These are phyloP conservation scores for Rhynchonycteris naso DNA, from an alignment of 2,797 vertebrate species.

Conservation along the genomic window DNA sequence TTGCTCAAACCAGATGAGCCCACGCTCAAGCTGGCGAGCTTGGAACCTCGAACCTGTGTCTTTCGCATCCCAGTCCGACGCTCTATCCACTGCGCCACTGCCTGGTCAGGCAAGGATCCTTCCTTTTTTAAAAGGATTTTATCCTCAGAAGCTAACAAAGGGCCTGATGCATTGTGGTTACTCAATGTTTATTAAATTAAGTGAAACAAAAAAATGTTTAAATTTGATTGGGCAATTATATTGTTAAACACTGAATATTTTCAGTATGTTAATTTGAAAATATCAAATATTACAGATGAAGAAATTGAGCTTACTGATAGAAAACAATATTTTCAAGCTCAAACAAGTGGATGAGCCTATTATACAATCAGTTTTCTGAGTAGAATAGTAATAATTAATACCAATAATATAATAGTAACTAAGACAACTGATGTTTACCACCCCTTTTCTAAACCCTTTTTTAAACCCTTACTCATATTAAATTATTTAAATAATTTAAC, in stretches of 20 bases:
- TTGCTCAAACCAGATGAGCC: too few species aligned
- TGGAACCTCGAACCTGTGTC: too few species aligned
- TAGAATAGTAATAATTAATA: neutral
- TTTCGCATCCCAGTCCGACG: too few species aligned
- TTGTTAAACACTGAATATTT: neutral
- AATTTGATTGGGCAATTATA: neutral
- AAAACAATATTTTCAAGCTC: neutral
- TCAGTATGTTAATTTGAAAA: constrained; percentile 14
- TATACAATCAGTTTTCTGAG: neutral
- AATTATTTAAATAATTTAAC: neutral
- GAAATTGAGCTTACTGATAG: neutral
- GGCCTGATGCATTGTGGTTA: neutral
- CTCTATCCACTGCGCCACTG: too few species aligned
- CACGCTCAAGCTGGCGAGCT: too few species aligned
- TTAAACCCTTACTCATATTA: neutral
- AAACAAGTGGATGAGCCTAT: neutral
- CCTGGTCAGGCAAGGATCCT: too few species aligned
- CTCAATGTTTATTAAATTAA: neutral
- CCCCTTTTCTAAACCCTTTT: neutral
- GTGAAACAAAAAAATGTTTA: neutral
- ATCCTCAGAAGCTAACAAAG: neutral
- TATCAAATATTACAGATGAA: neutral
- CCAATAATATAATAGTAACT: neutral
- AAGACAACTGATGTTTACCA: neutral
- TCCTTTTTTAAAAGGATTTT: neutral